Evolutionary conservation across 2,113 vertebrate species (phyloP), one percentile per base, ranked within the genome.

Genomic region (Ophiodon elongatus): DNA sequence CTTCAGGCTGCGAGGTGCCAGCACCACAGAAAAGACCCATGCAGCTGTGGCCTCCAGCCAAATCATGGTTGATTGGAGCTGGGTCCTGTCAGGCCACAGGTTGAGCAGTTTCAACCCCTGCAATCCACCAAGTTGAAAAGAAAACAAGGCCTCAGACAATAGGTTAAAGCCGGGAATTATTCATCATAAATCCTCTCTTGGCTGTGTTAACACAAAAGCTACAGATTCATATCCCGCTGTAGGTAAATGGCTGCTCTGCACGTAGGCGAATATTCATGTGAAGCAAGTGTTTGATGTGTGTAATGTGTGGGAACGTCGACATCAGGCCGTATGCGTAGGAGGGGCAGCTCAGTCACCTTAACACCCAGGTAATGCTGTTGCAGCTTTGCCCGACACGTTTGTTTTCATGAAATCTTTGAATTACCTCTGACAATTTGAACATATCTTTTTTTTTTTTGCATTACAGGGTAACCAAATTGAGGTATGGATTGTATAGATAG

Each of bases 11-110:
- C 0, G n/a, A 76, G 39, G n/a, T 65, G 37, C 62, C 79, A 72
- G 29, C 74, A 68, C 72, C 29, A 74, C 43, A 74, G 45, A 75
- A 68, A 68, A 11, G 15, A 70, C 73, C 25, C 35, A 71, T 57
- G 15, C 78, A 76, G 65, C 73, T 54, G 59, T 56, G 86, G 79
- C 69, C 66, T 43, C 37, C 6, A 59, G 79, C 72, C 79, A 88
- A 83, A 79, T 70, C 63, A 73, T 60, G 67, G 41, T 33, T 76
- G 76, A 81, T 64, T 76, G 57, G 56, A 74, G 37, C 47, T 27
- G 14, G 33, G 65, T 72, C n/a, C 39, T 56, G 41, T 82, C 80
- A 75, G 71, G 65, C 72, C 39, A 54, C 67, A 71, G 80, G 73
- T 76, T 77, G 74, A 13, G 27, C 35, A 35, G 33, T 45, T 63